Evolutionary conservation across 2,113 vertebrate genomes (phyloP), one percentile per base, ranked within the genome.

Genomic region (Galeopterus variegatus): DNA sequence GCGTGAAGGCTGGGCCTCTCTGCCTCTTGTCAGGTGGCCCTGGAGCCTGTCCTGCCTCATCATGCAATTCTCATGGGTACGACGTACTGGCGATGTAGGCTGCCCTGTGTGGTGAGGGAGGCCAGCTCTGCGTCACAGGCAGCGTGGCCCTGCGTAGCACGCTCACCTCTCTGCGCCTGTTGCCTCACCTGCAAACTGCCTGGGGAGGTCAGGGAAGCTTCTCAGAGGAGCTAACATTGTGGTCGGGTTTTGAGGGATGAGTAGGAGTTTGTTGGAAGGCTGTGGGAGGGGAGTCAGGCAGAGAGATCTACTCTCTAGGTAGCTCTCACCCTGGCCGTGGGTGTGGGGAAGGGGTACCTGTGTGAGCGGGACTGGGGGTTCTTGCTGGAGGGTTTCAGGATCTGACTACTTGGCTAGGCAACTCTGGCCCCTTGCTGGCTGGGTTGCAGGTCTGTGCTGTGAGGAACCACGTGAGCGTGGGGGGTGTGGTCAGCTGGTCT

Each of bases 61-160:
- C 5, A 19, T 1, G 33, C 11, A 11, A 24, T 3, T 5, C 41
- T n/a, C 31, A 0, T 7, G 3, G 13, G 1, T 6, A 31, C 3
- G 41, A 41, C 41, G 41, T 41, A 41, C 41, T 41, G 41, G 41
- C 41, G 41, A 41, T 41, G 3, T 41, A 41, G 41, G 41, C 41
- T 41, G 41, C 41, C 41, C 41, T 41, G 41, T 41, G 41, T 28
- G 45, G 24, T 2, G 58, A 33, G 3, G 6, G 9, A 6, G 33
- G 64, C 23, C 3, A 0, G 72, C 65, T 70, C 58, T 4, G 48
- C 19, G 36, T 5, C 7, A 67, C 21, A 36, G 58, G 26, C 11
- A 0, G 0, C 28, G 26, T 21, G 85, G 50, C 18, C 69, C 36
- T 24, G 28, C 9, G 36, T 24, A 8, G 62, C 17, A 19, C 3